Percentiles rank a stretch among this genome's conserved stretches.
Evolutionary conservation across 2,888 invertebrate genomes (phyloP).

Genomic region (Heliconius hortense): DNA sequence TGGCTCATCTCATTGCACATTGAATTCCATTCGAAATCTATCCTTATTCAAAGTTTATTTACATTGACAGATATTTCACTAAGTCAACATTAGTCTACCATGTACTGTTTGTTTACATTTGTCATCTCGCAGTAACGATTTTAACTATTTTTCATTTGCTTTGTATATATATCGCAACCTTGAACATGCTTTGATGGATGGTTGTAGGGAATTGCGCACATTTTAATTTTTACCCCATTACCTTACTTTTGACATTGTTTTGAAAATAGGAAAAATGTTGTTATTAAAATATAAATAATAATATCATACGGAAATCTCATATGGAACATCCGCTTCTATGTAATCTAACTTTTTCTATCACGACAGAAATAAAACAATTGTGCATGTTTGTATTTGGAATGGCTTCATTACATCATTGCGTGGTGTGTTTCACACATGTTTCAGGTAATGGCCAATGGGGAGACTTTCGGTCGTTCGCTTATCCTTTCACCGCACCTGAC

Average conservation of each 20-base stretch:
- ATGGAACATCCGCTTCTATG: conserved; percentile 40
- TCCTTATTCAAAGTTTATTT: conserved; percentile 32
- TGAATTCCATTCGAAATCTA: conserved; percentile 21
- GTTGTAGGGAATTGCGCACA: conserved; percentile 30
- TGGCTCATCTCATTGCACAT: conserved; percentile 45
- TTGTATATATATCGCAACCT: conserved; percentile 35
- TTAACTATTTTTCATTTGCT: conserved; percentile 38
- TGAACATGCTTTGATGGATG: conserved; percentile 36
- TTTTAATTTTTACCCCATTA: conserved; percentile 20
- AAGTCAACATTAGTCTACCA: conserved; percentile 37
- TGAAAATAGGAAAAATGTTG: neutral
- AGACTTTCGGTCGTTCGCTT: conserved; percentile 85
- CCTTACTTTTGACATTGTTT: conserved; percentile 18
- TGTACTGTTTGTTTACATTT: conserved; percentile 40
- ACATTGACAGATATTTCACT: conserved; percentile 30
- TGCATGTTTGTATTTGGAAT: conserved; percentile 80
- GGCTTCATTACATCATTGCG: conserved; percentile 83
- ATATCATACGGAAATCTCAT: conserved; percentile 15
- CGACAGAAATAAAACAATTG: conserved; percentile 55
- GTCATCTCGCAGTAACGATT: conserved; percentile 35
- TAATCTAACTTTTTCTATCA: conserved; percentile 48
- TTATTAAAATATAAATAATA: conserved; percentile 1
- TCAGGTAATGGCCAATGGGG: conserved; percentile 87
- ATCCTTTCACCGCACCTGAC: conserved; percentile 77
- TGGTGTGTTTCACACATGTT: conserved; percentile 84